Evolutionary conservation across 1,140 invertebrate species (phyloP).

Genomic region (Drosophila tsacasi): DNA sequence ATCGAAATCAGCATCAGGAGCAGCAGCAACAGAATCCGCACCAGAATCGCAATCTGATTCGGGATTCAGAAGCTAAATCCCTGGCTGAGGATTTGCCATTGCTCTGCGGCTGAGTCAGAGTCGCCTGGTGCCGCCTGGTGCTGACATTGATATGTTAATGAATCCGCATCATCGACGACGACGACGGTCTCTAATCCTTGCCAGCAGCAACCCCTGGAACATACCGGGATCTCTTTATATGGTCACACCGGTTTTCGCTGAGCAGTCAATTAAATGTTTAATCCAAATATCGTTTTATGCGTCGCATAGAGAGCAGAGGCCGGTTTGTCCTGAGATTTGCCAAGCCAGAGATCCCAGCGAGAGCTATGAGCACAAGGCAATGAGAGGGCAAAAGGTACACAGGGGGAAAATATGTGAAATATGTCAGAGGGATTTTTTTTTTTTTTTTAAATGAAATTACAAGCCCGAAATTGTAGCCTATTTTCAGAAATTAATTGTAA

Average conservation of each 20-base stretch:
- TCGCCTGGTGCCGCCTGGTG: slow-evolving; percentile 35
- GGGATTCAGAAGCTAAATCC: slow-evolving; percentile 45
- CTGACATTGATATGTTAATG: slow-evolving; percentile 83
- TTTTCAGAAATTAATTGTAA: too few relatives aligned
- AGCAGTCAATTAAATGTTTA: slow-evolving; percentile 77
- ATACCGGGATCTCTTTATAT: slow-evolving; percentile 5
- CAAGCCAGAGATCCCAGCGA: slow-evolving; percentile 9
- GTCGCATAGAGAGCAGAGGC: slow-evolving; percentile 36
- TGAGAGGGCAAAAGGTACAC: slow-evolving; percentile 4
- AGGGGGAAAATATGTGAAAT: not conserved
- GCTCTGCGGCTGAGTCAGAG: slow-evolving; percentile 13
- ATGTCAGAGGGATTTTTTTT: not conserved
- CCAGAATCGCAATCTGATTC: slow-evolving; percentile 47
- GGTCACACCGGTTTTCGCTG: slow-evolving; percentile 62
- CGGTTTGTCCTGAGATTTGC: slow-evolving; percentile 9
- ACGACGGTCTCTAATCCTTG: slow-evolving; percentile 56
- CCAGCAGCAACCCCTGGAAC: slow-evolving; percentile 42
- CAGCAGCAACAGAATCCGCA: slow-evolving; percentile 37
- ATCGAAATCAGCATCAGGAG: slow-evolving; percentile 57
- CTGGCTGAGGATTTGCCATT: slow-evolving; percentile 22
- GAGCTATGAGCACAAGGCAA: not conserved
- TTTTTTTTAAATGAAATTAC: too few relatives aligned
- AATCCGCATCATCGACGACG: slow-evolving; percentile 32
- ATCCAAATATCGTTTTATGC: slow-evolving; percentile 81
- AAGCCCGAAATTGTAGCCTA: too few relatives aligned